phyloP scores from a whole-genome alignment of 2,113 vertebrate genomes.

The Dromiciops gliroides region DNA sequence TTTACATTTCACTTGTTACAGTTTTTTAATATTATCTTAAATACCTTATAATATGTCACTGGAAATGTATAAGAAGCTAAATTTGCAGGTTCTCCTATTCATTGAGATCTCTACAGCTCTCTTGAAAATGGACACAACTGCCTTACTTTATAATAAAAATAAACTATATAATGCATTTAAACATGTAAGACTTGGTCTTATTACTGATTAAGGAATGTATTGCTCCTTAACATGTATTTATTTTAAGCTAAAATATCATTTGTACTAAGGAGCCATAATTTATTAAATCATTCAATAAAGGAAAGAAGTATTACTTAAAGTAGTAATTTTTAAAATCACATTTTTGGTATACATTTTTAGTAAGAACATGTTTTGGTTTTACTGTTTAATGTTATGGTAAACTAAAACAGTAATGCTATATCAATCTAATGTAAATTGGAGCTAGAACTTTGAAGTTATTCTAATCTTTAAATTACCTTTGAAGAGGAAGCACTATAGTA shows the following conservation, averaged over 20 bases:
- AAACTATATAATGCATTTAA: not conserved
- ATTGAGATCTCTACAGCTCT: not conserved
- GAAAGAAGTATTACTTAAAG: not conserved
- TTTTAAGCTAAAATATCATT: not conserved
- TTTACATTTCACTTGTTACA: not conserved
- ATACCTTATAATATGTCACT: not conserved
- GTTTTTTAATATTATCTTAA: not conserved
- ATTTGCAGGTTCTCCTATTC: not conserved
- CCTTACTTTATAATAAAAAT: not conserved
- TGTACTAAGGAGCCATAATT: not conserved
- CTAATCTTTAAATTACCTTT: constrained; percentile 28
- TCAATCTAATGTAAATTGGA: not conserved
- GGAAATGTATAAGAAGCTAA: not conserved
- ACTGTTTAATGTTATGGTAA: constrained; percentile 5
- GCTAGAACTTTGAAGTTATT: not conserved
- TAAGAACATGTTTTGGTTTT: not conserved
- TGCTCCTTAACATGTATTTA: not conserved
- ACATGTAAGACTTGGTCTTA: not conserved
- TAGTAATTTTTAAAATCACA: not conserved
- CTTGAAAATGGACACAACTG: not conserved
- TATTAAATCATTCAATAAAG: not conserved
- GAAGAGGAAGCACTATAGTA: constrained; percentile 8
- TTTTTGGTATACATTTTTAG: not conserved
- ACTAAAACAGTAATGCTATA: not conserved
- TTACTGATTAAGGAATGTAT: not conserved